Evolutionary conservation across 2,797 vertebrate species (phyloP), one percentile per base, ranked within the genome.

Genomic region (Muscicapa striata): DNA sequence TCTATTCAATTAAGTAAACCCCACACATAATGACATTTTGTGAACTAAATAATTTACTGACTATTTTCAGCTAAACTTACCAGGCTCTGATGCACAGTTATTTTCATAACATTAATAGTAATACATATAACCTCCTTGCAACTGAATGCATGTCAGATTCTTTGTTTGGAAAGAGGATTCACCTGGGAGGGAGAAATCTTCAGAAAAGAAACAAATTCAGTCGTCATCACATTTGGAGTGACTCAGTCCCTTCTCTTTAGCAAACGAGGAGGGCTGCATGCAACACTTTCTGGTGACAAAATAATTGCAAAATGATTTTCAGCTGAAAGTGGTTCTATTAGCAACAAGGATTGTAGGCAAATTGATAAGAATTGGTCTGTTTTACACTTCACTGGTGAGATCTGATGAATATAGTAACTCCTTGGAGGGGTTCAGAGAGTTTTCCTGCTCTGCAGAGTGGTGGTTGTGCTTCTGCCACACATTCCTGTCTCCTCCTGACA

Each of bases 21-120:
- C 86, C 96, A 95, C 97, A 97, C 97, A 97, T 98, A 98, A 98
- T 98, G 98, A 97, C 97, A 97, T 98, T 98, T 98, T 97, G 97
- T 97, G 97, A 98, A 97, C 98, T 98, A 98, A 98, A 98, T 98
- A 98, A 98, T 98, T 98, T 98, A 98, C 98, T 97, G 97, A 97
- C 97, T 95, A 86, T 95, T 97, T 97, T 97, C 96, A 97, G 95
- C 94, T 92, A 95, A 97, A 97, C 93, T 95, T 97, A 95, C 92
- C 91, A 92, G 94, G 62, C 90, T 95, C 90, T 95, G 96, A 97
- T 97, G 95, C 89, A 74, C 88, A 93, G 92, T 94, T 96, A 95
- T 97, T 97, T 96, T 97, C 95, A 96, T 95, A 95, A 90, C 88
- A 94, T 97, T 97, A 97, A 96, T 96, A 97, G 91, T 94, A 77